Evolutionary conservation across 2,888 invertebrate genomes (phyloP).

Genomic region (Trissonchulus latispiculum): DNA sequence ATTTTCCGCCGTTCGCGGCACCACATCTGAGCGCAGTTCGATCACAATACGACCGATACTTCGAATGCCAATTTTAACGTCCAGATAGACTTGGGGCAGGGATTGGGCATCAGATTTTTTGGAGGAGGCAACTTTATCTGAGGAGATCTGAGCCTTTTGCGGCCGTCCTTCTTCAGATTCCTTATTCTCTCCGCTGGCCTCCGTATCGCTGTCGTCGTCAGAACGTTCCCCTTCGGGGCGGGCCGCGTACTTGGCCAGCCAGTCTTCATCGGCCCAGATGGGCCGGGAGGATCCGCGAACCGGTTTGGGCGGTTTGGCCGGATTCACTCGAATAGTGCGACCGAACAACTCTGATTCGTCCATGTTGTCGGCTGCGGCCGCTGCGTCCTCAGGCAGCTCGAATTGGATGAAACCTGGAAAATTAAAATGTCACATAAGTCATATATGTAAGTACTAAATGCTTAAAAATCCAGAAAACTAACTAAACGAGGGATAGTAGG

Average conservation of each 20-base stretch:
- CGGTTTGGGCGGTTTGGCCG: slow-evolving; percentile 90
- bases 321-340: slow-evolving; percentile 83
- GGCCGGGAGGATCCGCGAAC: slow-evolving; percentile 65
- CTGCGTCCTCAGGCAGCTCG: slow-evolving; percentile 62
- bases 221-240: neutral
- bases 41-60: slow-evolving; percentile 73
- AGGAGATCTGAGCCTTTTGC: too few relatives aligned
- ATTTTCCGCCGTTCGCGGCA: slow-evolving; percentile 71
- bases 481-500: too few relatives aligned
- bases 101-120: too few relatives aligned
- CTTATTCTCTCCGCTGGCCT: slow-evolving; percentile 48
- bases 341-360: slow-evolving; percentile 97
- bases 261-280: slow-evolving; percentile 95
- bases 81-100: slow-evolving; percentile 66
- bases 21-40: slow-evolving; percentile 78
- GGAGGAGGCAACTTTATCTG: too few relatives aligned
- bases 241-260: slow-evolving; percentile 85
- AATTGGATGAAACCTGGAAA: slow-evolving; percentile 22
- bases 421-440: too few relatives aligned
- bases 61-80: slow-evolving; percentile 70
- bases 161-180: slow-evolving; percentile 40
- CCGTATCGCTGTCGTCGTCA: slow-evolving; percentile 11
- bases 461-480: too few relatives aligned
- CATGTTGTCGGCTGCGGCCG: slow-evolving; percentile 98
- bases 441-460: too few relatives aligned